Conservation (phyloP, 64 coral and sea anemone species). For the Platygyra sinensis region DNA sequence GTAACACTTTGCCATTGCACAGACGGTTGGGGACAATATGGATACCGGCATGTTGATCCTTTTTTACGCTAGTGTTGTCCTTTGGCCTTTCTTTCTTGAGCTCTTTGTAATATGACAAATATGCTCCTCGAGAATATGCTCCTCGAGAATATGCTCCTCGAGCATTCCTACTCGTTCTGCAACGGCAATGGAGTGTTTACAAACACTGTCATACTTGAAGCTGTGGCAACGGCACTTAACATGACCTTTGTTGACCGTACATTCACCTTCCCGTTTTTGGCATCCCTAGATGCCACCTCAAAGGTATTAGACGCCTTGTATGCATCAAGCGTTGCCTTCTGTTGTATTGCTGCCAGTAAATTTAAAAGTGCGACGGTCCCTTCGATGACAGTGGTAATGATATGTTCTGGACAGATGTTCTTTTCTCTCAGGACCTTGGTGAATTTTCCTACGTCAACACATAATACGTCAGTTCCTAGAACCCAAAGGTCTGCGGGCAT, state of each 20-base stretch:
- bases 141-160: constrained; percentile 48
- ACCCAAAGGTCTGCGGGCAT: too few species aligned
- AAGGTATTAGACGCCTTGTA: constrained; percentile 43
- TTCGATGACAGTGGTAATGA: too few species aligned
- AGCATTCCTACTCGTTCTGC: constrained; percentile 45
- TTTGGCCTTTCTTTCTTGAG: constrained; percentile 34
- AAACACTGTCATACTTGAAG: constrained; percentile 51
- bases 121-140: constrained; percentile 48
- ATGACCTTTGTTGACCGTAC: constrained; percentile 44
- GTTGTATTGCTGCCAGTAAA: constrained; percentile 30
- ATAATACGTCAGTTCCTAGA: too few species aligned
- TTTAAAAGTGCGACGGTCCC: constrained; percentile 12
- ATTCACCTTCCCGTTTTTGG: constrained; percentile 45
- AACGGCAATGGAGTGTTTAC: constrained; percentile 53
- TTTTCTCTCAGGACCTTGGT: too few species aligned
- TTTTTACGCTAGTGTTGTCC: constrained; percentile 25
- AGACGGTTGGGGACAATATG: constrained; percentile 31
- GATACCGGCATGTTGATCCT: constrained; percentile 4
- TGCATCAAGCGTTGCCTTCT: constrained; percentile 43
- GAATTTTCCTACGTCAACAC: too few species aligned
- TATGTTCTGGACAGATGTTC: too few species aligned
- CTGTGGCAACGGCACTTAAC: constrained; percentile 37
- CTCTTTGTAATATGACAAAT: constrained; percentile 23
- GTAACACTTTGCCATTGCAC: constrained; percentile 27
- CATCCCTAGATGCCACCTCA: constrained; percentile 41